phyloP scores from a whole-genome alignment of 2,113 vertebrate species.

The Ceratotherium simum region DNA sequence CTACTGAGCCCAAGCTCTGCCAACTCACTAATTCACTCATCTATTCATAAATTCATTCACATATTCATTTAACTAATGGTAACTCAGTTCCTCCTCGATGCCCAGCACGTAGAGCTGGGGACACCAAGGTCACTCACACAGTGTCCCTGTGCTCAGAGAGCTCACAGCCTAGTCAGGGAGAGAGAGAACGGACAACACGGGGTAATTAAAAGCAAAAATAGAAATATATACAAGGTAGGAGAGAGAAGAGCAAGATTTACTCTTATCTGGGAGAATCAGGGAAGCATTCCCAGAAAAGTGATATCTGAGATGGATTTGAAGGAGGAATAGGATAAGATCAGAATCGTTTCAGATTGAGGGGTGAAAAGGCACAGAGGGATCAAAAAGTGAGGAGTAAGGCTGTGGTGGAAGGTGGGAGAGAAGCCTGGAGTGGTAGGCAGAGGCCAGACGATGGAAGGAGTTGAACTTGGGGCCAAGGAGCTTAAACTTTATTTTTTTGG shows the following conservation, averaged over 20 bases:
- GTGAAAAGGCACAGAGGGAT: neutral
- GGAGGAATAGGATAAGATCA: neutral
- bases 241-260: neutral
- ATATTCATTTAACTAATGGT: neutral
- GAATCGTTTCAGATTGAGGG: neutral
- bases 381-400: neutral
- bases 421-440: neutral
- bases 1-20: neutral
- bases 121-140: neutral
- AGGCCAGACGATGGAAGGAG: neutral
- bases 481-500: neutral
- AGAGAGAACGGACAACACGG: neutral
- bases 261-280: neutral
- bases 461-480: neutral
- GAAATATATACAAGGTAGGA: neutral
- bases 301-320: constrained; percentile 14
- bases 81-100: neutral
- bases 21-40: neutral
- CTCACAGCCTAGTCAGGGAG: neutral
- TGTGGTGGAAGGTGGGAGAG: neutral
- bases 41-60: constrained; percentile 14
- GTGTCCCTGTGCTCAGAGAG: neutral
- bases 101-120: neutral
- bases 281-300: neutral
- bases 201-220: neutral